Evolutionary conservation across 2,888 invertebrate species (phyloP), one percentile per base, ranked within the genome.

Genomic region (Apotomis capreana): DNA sequence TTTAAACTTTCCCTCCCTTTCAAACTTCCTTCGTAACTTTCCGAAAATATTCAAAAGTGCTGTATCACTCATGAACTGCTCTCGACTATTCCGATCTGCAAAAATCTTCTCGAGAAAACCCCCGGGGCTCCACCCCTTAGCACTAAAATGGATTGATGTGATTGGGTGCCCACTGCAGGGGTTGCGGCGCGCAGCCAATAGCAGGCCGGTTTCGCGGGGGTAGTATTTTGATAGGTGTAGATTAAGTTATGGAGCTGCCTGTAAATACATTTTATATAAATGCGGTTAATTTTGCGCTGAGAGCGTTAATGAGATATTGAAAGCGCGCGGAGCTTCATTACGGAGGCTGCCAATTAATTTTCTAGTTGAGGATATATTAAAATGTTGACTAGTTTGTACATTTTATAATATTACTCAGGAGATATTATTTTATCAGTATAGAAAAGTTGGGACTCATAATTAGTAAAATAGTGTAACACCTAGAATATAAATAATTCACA

Each of bases 151-250:
- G 73, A 68, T 75, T 76, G 59, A 70, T 74, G 79, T 77, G 85
- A 93, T 94, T 93, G 92, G 94, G 77, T 69, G 80, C 79, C 74
- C 68, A 74, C 68, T 72, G 74, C 83, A 87, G 91, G 93, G 92
- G 92, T 89, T 90, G 92, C 77, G 84, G 86, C 79, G 78, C 80
- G 78, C 78, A 78, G 78, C 94, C 93, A 94, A 94, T 93, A 77
- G 76, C 74, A 77, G 74, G 59, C 57, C 63, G 70, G 76, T 74
- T 74, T 78, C 75, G 69, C 65, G 80, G 82, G 87, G 87, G 88
- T 88, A 88, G 86, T 84, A 84, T 86, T 26, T 89, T 85, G 88
- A 89, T 91, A 91, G 89, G 88, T 91, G 89, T 90, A 90, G 91
- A 93, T 93, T 91, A 87, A 90, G 89, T 92, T 93, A 91, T 91